phyloP scores from a whole-genome alignment of 2,113 vertebrate genomes.

The Puffinus mauretanicus region DNA sequence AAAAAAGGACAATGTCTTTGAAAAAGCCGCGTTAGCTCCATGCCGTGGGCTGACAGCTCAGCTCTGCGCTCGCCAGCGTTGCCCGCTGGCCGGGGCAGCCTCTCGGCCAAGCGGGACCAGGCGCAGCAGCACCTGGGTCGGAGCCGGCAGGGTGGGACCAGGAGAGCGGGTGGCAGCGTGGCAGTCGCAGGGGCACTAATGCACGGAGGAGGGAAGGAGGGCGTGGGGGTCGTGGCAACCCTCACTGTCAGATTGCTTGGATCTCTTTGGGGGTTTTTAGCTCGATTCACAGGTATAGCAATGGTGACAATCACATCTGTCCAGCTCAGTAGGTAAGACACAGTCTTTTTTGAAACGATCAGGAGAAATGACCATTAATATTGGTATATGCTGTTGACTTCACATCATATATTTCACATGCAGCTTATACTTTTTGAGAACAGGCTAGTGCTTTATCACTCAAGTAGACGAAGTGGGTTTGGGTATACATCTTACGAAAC shows the following conservation, averaged over 20 bases:
- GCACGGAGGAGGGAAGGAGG: background rate
- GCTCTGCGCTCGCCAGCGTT: background rate
- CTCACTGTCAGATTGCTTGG: background rate
- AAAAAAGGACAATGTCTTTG: background rate
- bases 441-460: too few relatives aligned
- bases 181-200: background rate
- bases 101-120: background rate
- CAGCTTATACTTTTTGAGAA: background rate
- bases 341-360: background rate
- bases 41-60: background rate
- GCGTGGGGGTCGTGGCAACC: background rate
- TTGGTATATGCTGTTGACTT: background rate
- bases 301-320: background rate
- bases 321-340: background rate
- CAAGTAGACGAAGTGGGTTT: background rate
- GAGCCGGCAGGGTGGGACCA: accelerated
- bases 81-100: background rate
- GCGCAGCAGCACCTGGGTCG: background rate
- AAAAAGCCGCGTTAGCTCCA: too few relatives aligned
- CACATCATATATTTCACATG: background rate
- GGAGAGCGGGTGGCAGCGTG: accelerated
- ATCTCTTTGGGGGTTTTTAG: background rate
- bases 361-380: background rate
- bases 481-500: background rate
- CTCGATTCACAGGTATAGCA: background rate